Percentiles rank a stretch among this genome's conserved stretches.
Conservation (phyloP, 37 sponge, comb jelly and placozoan species). For the Ianthella basta region DNA sequence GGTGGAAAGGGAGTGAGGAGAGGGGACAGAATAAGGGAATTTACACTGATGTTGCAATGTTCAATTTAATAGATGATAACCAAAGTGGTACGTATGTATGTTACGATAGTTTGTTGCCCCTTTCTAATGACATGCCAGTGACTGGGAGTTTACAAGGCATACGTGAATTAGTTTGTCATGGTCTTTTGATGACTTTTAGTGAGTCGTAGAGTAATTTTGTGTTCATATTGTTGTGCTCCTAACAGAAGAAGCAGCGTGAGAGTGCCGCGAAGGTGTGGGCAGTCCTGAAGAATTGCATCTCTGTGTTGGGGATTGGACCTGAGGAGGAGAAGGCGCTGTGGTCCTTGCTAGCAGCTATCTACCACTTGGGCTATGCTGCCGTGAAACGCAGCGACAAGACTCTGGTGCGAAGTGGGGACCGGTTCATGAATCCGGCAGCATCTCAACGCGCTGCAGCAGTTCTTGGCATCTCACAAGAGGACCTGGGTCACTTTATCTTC, state of each 20-base stretch:
- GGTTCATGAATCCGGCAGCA: conserved; percentile 93
- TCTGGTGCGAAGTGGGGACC: conserved; percentile 59
- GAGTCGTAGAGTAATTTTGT: conserved; percentile 15
- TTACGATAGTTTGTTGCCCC: no score
- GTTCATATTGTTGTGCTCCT: conserved; percentile 18
- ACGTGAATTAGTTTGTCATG: no score
- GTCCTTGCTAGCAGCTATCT: conserved; percentile 96
- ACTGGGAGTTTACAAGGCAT: no score
- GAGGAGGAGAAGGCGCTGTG: conserved; percentile 94
- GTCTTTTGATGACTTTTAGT: no score
- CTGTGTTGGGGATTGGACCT: conserved; percentile 64
- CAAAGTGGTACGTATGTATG: no score
- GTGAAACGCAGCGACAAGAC: conserved; percentile 72
- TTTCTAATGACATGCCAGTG: no score
- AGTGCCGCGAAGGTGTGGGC: conserved; percentile 86
- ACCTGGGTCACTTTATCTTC: conserved; percentile 87
- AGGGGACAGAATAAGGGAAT: no score
- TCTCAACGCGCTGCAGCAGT: conserved; percentile 93
- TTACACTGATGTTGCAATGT: no score
- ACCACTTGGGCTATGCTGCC: conserved; percentile 92
- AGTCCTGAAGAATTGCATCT: conserved; percentile 79
- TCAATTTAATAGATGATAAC: no score
- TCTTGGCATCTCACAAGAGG: conserved; percentile 92
- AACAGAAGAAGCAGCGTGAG: conserved; percentile 63
- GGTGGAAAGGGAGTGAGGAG: no score